These are phyloP conservation scores for Brassicogethes aeneus DNA, from an alignment of 2,888 invertebrate species.

Conservation along the genomic window DNA sequence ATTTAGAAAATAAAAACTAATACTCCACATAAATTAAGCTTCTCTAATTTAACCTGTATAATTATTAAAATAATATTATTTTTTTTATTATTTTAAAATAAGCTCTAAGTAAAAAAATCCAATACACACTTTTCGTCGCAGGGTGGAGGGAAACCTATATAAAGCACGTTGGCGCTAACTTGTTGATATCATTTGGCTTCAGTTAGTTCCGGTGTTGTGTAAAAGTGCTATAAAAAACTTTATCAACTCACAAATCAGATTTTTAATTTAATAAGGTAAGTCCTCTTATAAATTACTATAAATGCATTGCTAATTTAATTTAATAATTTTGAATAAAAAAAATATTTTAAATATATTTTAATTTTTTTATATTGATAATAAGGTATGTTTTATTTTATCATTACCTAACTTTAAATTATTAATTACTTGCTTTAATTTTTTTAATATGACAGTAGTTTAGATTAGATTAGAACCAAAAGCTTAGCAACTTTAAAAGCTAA, in stretches of 20 bases:
- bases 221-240: neutral
- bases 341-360: neutral
- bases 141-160: constrained; percentile 37
- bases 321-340: neutral
- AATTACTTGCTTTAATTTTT: constrained; percentile 3
- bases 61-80: too few species aligned
- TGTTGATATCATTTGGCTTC: constrained; percentile 41
- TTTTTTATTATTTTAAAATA: too few species aligned
- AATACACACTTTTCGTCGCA: too few species aligned
- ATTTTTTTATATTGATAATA: neutral
- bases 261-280: neutral
- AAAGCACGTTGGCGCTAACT: constrained; percentile 35
- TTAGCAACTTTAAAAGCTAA: constrained; percentile 7
- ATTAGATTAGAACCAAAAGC: constrained; percentile 8
- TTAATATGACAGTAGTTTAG: too few species aligned
- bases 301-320: neutral
- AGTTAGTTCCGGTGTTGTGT: constrained; percentile 23
- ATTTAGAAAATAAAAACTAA: too few species aligned
- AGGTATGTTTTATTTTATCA: neutral
- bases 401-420: too few species aligned
- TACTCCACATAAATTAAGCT: too few species aligned
- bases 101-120: too few species aligned
- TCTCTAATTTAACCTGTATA: too few species aligned
- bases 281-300: too few species aligned
- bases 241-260: constrained; percentile 1